Evolutionary conservation across 2,797 vertebrate genomes (phyloP).

Genomic region (Melanotaenia nigrans): DNA sequence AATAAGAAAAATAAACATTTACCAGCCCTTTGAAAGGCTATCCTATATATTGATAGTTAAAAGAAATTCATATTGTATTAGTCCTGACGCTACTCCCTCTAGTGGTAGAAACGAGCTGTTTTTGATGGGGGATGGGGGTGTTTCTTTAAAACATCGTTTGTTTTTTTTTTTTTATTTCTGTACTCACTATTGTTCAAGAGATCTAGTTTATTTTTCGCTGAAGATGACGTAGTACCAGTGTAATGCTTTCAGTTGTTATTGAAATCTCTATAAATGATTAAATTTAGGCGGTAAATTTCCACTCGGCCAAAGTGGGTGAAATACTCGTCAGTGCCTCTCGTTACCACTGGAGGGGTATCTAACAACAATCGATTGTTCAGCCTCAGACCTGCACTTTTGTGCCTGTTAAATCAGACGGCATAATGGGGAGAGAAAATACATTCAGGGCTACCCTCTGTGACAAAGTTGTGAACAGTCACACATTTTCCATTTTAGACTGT

Average conservation of each 20-base stretch:
- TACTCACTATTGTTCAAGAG: background rate
- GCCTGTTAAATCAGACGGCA: conserved; percentile 64
- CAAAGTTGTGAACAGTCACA: conserved; percentile 51
- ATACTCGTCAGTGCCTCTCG: conserved; percentile 28
- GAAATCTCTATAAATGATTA: background rate
- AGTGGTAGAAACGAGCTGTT: background rate
- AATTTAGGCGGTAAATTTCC: conserved; percentile 67
- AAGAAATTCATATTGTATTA: background rate
- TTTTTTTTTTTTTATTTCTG: background rate
- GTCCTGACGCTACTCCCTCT: background rate
- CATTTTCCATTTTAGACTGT: conserved; percentile 33
- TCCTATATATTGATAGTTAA: background rate
- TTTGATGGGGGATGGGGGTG: background rate
- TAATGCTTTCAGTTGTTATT: background rate
- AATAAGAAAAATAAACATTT: background rate
- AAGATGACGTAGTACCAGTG: rapidly evolving
- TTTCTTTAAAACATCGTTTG: background rate
- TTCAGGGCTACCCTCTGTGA: conserved; percentile 42
- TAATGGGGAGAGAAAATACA: conserved; percentile 41
- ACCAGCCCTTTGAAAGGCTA: background rate
- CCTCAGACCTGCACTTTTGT: conserved; percentile 51
- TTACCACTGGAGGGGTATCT: conserved; percentile 60
- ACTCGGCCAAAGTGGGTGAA: conserved; percentile 20
- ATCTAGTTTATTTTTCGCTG: background rate
- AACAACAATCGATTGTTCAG: conserved; percentile 56